Evolutionary conservation across 2,888 invertebrate species (phyloP), one percentile per base, ranked within the genome.

Genomic region (Anticlea derivata): DNA sequence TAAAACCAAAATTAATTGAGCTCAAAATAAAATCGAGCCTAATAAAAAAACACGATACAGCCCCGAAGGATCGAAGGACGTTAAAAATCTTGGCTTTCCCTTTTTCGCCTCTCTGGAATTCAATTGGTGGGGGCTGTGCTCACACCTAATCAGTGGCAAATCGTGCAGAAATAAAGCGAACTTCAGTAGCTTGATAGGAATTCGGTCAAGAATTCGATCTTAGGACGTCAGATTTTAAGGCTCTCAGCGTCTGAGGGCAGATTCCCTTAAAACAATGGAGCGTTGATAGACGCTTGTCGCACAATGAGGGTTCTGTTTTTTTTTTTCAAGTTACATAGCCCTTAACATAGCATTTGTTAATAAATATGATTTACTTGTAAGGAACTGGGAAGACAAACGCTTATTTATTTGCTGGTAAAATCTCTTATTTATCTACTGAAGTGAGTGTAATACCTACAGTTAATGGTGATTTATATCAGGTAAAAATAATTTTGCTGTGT

Each of bases 161-260:
- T 83, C 84, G 84, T 83, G 84, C 83, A 80, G 80, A 84, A 82
- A 65, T 58, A 59, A 71, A 66, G 62, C 62, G 67, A 73, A 73
- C 74, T 58, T 75, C 78, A 78, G 48, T 54, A 39, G 79, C 77
- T 68, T 54, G 70, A 64, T 63, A 66, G 76, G 80, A 83, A 83
- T 82, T 70, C 63, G 64, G 70, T 53, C 65, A 63, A 58, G 75
- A 79, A 80, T 78, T 56, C 60, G 60, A 61, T 64, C 63, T 62
- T 66, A 64, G 62, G 64, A 58, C 68, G 58, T 70, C 65, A 30
- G 30, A 43, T 37, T 50, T 27, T 34, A 31, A 35, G 34, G 12
- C 23, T 27, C n/a, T 7, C 26, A 7, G 10, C 20, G 24, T 8
- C 11, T 13, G 10, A 11, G 24, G 24, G 24, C 1, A 38, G 10